Conservation (phyloP, 2,113 vertebrate genomes). For the Gila orcuttii region DNA sequence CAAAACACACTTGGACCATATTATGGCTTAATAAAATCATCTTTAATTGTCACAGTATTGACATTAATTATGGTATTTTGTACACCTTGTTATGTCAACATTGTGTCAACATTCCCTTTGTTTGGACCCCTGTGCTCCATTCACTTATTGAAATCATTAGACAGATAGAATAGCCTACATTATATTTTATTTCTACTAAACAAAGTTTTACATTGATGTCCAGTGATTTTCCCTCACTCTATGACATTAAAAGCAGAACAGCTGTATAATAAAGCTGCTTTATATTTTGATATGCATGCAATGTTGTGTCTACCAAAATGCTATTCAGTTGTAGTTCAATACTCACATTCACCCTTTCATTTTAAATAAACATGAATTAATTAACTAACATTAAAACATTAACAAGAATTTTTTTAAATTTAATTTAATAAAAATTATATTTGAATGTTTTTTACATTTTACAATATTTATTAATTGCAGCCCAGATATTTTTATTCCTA, state of each 20-base stretch:
- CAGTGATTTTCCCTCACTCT: neutral
- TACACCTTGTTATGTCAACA: neutral
- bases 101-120: neutral
- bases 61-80: neutral
- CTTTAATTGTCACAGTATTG: neutral
- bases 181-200: neutral
- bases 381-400: too few species aligned
- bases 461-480: neutral
- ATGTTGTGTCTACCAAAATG: neutral
- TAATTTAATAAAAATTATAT: neutral
- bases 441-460: neutral
- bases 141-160: neutral
- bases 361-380: neutral
- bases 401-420: too few species aligned
- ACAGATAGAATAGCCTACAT: neutral
- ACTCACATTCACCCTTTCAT: neutral
- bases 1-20: slow-evolving; percentile 3
- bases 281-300: too few species aligned
- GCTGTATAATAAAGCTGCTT: neutral
- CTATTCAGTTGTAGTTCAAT: neutral
- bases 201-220: neutral
- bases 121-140: neutral
- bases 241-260: neutral
- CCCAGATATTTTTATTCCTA: neutral
- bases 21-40: neutral